Percentiles rank a stretch among this genome's conserved stretches.
These are phyloP conservation scores for Falco peregrinus DNA, from an alignment of 2,797 vertebrate species.

Conservation along the genomic window DNA sequence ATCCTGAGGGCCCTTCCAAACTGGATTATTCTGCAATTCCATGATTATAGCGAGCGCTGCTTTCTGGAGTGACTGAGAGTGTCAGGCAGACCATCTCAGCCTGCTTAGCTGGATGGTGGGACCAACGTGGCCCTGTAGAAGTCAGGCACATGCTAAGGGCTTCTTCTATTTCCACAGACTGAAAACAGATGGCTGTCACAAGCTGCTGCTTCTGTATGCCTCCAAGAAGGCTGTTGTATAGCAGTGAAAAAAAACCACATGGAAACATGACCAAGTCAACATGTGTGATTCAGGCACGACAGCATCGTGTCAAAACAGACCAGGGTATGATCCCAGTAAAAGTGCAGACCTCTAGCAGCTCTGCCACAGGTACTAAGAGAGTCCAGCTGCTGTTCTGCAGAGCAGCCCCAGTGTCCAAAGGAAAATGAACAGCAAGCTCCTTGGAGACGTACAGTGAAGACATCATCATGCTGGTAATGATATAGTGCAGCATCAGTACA, in stretches of 20 bases:
- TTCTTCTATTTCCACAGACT: neutral
- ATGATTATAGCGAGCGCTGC: neutral
- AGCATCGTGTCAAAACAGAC: neutral
- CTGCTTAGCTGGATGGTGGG: neutral
- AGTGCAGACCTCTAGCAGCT: neutral
- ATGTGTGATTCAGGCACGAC: neutral
- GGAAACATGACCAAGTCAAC: neutral
- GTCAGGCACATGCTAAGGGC: neutral
- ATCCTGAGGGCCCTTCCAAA: neutral
- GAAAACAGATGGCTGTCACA: neutral
- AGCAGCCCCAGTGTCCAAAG: neutral
- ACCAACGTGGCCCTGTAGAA: neutral
- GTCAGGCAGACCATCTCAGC: neutral
- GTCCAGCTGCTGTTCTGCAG: neutral
- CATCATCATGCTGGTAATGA: neutral
- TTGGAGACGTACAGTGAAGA: neutral
- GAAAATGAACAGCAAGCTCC: neutral
- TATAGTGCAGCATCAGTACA: neutral
- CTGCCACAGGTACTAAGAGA: neutral
- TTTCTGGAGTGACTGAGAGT: neutral
- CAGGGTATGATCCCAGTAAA: neutral
- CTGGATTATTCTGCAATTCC: neutral
- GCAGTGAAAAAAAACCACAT: neutral
- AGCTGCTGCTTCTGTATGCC: neutral
- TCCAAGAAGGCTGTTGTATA: neutral